Conservation (phyloP, 2,113 vertebrate genomes). For the Astatoreochromis straeleni region DNA sequence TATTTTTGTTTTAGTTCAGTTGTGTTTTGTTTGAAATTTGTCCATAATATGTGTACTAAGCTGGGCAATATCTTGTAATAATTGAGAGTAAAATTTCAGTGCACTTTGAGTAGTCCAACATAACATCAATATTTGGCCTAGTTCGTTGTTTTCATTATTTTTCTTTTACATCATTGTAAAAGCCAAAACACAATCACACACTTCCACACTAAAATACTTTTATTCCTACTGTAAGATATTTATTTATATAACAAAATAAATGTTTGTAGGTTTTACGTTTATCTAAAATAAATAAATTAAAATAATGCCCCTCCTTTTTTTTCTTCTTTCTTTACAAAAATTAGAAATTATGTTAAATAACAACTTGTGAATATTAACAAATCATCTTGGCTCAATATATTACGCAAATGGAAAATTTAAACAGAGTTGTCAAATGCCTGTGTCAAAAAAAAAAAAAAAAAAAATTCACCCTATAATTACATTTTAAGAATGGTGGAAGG, state of each 20-base stretch:
- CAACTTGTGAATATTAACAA: background rate
- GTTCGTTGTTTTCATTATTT: background rate
- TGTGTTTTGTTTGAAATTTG: background rate
- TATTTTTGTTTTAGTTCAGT: background rate
- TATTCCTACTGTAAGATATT: background rate
- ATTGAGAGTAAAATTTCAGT: background rate
- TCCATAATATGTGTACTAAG: background rate
- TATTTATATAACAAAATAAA: background rate
- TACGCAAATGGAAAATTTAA: background rate
- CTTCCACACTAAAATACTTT: background rate
- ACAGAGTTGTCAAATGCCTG: constrained; percentile 10
- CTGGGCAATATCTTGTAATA: background rate
- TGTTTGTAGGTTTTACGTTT: background rate
- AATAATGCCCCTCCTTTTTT: background rate
- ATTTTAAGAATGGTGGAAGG: constrained; percentile 55
- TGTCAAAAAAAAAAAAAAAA: background rate
- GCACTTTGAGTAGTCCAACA: background rate
- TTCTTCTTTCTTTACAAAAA: background rate
- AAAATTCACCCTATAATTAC: constrained; percentile 20
- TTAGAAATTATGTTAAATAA: background rate
- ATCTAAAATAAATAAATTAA: background rate
- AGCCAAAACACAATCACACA: background rate
- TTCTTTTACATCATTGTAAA: background rate
- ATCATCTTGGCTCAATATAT: background rate
- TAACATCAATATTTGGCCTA: background rate